Evolutionary conservation across 2,113 vertebrate species (phyloP).

Genomic region (Myrmecophaga tridactyla): DNA sequence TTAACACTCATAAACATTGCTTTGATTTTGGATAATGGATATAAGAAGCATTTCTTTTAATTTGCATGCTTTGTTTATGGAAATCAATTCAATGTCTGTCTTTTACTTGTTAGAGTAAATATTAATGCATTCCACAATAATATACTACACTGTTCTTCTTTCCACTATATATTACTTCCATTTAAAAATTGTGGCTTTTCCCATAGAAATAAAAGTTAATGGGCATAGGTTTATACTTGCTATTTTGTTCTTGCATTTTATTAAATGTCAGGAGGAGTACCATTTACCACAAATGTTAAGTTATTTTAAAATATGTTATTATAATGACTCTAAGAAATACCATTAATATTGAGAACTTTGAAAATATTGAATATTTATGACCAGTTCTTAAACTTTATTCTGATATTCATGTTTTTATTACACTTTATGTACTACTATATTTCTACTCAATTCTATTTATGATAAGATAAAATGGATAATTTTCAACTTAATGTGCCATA

Average conservation of each 20-base stretch:
- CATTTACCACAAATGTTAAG: not conserved
- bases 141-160: not conserved
- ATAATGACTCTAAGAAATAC: not conserved
- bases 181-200: not conserved
- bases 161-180: not conserved
- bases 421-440: not conserved
- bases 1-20: not conserved
- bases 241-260: slow-evolving; percentile 29
- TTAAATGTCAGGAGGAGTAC: slow-evolving; percentile 4
- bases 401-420: not conserved
- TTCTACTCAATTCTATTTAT: not conserved
- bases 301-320: not conserved
- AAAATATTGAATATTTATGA: not conserved
- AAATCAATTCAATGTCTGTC: not conserved
- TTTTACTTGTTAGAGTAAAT: slow-evolving; percentile 11
- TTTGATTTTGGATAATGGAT: not conserved
- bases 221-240: not conserved
- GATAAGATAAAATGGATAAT: slow-evolving; percentile 34
- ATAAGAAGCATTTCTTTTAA: not conserved
- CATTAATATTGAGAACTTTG: not conserved
- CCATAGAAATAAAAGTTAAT: not conserved
- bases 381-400: not conserved
- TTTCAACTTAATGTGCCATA: not conserved
- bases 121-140: not conserved
- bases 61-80: not conserved